phyloP scores from a whole-genome alignment of 2,888 invertebrate species.

The Brachylomia viminalis region DNA sequence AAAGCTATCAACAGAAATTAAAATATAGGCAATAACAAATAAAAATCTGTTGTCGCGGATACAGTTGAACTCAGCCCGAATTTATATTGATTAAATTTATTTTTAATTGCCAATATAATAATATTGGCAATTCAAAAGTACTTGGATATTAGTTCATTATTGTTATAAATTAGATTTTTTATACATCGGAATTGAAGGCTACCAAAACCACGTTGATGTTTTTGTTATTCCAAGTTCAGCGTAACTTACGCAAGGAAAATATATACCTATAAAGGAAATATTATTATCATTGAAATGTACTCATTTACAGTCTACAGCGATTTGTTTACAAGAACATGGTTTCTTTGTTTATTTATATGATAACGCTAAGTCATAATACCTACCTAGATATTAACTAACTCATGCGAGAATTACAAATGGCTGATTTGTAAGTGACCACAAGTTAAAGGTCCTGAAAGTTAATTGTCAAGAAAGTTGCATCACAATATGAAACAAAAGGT shows the following conservation, averaged over 20 bases:
- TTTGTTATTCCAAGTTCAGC: constrained; percentile 19
- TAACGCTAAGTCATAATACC: constrained; percentile 31
- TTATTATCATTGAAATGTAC: constrained; percentile 22
- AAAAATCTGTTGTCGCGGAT: constrained; percentile 70
- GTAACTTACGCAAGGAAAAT: constrained; percentile 16
- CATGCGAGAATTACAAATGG: background rate
- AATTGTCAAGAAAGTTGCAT: constrained; percentile 53
- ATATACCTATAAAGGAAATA: constrained; percentile 3
- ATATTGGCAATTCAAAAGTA: constrained; percentile 45
- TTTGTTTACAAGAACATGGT: constrained; percentile 52
- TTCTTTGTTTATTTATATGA: constrained; percentile 51
- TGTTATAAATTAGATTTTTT: constrained; percentile 30
- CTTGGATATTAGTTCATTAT: constrained; percentile 23
- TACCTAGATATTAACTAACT: constrained; percentile 12
- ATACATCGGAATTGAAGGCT: constrained; percentile 17
- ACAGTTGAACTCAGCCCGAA: constrained; percentile 69
- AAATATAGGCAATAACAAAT: constrained; percentile 72
- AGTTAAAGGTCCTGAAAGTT: constrained; percentile 36
- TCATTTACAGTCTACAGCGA: constrained; percentile 8
- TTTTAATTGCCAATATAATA: constrained; percentile 61
- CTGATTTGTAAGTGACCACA: constrained; percentile 18
- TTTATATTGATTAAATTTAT: constrained; percentile 67
- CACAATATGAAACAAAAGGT: constrained; percentile 56
- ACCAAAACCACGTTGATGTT: constrained; percentile 13
- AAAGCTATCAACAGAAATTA: constrained; percentile 78